These are phyloP conservation scores for Sarcoramphus papa DNA, from an alignment of 2,797 vertebrate species.

Conservation along the genomic window DNA sequence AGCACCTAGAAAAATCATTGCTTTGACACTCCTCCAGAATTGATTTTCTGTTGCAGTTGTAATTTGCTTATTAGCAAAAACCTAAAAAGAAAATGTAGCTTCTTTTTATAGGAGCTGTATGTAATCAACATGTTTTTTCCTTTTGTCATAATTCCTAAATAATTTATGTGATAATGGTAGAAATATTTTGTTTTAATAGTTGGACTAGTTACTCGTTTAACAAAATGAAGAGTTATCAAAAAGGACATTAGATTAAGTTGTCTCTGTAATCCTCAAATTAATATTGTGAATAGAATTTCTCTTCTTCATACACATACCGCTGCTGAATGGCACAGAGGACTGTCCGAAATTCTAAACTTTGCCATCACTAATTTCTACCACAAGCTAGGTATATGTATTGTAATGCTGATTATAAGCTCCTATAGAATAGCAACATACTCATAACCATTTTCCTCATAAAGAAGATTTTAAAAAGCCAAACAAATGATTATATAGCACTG, in stretches of 20 bases:
- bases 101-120: background rate
- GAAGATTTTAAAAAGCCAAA: background rate
- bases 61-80: slow-evolving; percentile 36
- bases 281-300: background rate
- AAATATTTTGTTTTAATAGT: background rate
- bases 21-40: slow-evolving; percentile 26
- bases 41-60: slow-evolving; percentile 43
- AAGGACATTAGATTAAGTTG: background rate
- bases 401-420: background rate
- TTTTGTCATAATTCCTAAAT: slow-evolving; percentile 3
- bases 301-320: background rate
- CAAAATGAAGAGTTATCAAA: background rate
- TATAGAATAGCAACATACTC: background rate
- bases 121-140: background rate
- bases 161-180: background rate
- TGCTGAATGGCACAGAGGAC: background rate
- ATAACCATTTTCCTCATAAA: background rate
- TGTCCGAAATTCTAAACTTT: background rate
- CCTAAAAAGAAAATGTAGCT: slow-evolving; percentile 4
- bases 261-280: background rate
- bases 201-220: background rate
- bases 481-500: background rate
- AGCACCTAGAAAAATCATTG: slow-evolving; percentile 52
- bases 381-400: background rate
- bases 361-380: background rate